Evolutionary conservation across 2,113 vertebrate genomes (phyloP).

Genomic region (Thamnaconus septentrionalis): DNA sequence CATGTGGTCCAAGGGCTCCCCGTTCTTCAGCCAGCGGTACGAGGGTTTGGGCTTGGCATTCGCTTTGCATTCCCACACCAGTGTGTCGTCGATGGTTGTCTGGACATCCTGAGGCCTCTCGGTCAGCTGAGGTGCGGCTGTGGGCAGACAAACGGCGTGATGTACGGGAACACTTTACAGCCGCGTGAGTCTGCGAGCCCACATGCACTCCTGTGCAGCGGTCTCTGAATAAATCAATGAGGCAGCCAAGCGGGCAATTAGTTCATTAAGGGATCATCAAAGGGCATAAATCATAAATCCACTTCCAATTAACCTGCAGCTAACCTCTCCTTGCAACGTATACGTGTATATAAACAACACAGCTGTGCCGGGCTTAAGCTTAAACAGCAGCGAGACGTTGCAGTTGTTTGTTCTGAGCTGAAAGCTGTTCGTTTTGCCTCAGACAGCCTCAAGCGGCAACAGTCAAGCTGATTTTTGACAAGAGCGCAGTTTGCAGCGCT

Average conservation of each 20-base stretch:
- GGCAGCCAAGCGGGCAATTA: constrained; percentile 55
- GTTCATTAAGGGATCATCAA: constrained; percentile 57
- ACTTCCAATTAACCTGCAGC: constrained; percentile 55
- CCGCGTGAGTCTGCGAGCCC: constrained; percentile 24
- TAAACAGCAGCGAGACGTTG: constrained; percentile 21
- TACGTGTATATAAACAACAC: constrained; percentile 36
- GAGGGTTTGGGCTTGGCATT: constrained; percentile 88
- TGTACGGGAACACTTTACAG: constrained; percentile 33
- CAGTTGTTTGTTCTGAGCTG: neutral
- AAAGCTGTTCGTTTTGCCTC: neutral
- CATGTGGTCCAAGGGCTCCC: constrained; percentile 80
- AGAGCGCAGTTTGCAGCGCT: neutral
- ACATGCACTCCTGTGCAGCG: constrained; percentile 11
- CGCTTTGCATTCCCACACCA: constrained; percentile 91
- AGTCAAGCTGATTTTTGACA: constrained; percentile 12
- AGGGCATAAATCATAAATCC: constrained; percentile 60
- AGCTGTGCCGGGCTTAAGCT: neutral
- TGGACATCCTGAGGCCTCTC: constrained; percentile 85
- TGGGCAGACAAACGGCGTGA: constrained; percentile 23
- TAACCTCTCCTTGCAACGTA: constrained; percentile 39
- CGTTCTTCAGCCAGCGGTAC: constrained; percentile 92
- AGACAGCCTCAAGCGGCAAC: no score
- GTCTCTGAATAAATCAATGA: constrained; percentile 53
- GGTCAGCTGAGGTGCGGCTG: constrained; percentile 88
- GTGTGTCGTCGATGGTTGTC: constrained; percentile 85